Base-by-base conservation (phyloP, 30 jellyfish, hydroid and myxozoan species). In the Mastigias papua region DNA sequence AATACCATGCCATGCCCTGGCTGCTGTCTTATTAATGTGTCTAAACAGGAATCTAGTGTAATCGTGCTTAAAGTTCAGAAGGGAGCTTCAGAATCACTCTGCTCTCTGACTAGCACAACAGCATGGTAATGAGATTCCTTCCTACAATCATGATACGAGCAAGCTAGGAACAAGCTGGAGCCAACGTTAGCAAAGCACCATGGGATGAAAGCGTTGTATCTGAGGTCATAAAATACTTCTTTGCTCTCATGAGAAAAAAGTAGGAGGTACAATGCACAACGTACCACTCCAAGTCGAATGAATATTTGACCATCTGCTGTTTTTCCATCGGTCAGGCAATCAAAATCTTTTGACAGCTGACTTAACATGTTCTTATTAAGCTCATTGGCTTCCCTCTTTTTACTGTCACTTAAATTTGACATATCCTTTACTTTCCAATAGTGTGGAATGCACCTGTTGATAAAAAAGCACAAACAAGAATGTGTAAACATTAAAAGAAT, bases 331-430 rank as follows among this genome's bases (percentile, higher is more conserved):
- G 66, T 50, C 20, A 93, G 70, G 33, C 42, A 54, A 26, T 73
- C 73, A 51, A 64, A 89, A 16, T 73, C 87, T 21, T 77, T 66
- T 11, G 96, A 62, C 34, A 93, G 65, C 5, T 62, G 80, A 15
- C 69, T 71, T 25, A 75, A 69, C 48, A 93, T 64, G 68, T 62
- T 76, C 16, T 35, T 27, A 68, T 88, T 93, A 33, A 93, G 96
- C 6, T 76, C 95, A 62, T 93, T 93, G 9, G 86, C 89, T 76
- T 93, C 98, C 33, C 73, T 57, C 60, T 93, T 93, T 88, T 93
- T 93, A 76, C 89, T 80, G 86, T 93, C 98, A 48, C 97, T 88
- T n/a, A 93, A 64, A 54, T 93, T 93, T 19, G 98, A 75, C 89
- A 89, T 49, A 66, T 74, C 88, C 62, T 88, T 93, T 0, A 92